phyloP scores from a whole-genome alignment of 2,888 invertebrate genomes.

The Agelastica alni region DNA sequence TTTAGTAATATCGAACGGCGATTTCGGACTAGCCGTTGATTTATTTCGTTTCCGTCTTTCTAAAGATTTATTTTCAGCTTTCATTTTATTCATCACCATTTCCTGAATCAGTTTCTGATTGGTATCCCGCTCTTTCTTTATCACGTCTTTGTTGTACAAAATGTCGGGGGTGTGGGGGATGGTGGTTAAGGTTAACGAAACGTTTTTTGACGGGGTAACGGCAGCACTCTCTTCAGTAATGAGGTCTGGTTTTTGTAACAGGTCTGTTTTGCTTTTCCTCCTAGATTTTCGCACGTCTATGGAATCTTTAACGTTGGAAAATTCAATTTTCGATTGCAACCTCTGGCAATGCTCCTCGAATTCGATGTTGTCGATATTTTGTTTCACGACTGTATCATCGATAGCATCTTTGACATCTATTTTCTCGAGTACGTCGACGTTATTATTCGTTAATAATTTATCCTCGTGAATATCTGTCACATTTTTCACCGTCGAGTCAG shows the following conservation, averaged over 20 bases:
- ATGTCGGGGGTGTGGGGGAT: slow-evolving; percentile 43
- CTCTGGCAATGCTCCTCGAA: slow-evolving; percentile 69
- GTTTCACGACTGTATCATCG: slow-evolving; percentile 26
- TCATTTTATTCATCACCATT: slow-evolving; percentile 79
- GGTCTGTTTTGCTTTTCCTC: slow-evolving; percentile 54
- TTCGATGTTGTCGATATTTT: slow-evolving; percentile 42
- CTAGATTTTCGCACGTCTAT: slow-evolving; percentile 67
- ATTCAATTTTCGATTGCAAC: slow-evolving; percentile 70
- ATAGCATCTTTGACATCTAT: neutral
- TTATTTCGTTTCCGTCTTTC: slow-evolving; percentile 64
- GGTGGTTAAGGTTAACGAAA: slow-evolving; percentile 39
- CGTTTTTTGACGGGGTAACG: slow-evolving; percentile 39
- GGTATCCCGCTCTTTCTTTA: slow-evolving; percentile 78
- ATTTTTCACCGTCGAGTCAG: slow-evolving; percentile 56
- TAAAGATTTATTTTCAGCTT: slow-evolving; percentile 67
- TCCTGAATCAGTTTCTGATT: slow-evolving; percentile 84
- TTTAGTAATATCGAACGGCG: slow-evolving; percentile 49
- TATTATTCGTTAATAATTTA: slow-evolving; percentile 16
- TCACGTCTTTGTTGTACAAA: slow-evolving; percentile 63
- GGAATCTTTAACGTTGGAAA: slow-evolving; percentile 71
- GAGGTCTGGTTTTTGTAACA: slow-evolving; percentile 51
- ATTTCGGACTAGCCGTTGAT: slow-evolving; percentile 49
- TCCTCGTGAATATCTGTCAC: slow-evolving; percentile 45
- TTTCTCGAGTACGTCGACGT: slow-evolving; percentile 1
- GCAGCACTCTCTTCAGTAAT: slow-evolving; percentile 31